Base-by-base conservation (phyloP, 2,888 invertebrate species). In the Strigamia crassipes region DNA sequence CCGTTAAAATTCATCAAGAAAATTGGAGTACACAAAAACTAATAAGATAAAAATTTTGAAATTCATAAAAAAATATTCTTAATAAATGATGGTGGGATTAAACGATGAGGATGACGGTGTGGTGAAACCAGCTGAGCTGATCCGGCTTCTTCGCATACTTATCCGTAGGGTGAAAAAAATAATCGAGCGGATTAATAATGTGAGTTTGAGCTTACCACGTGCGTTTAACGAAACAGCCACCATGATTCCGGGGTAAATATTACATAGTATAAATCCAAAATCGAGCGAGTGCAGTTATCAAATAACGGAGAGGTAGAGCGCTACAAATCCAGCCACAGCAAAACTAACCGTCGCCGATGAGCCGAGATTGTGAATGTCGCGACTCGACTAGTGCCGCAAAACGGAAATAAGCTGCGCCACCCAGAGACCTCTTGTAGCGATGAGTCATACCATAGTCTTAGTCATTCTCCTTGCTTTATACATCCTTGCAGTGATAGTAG, bases 231-330 rank as follows among this genome's bases (percentile, higher is more conserved):
- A 73, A 73, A 31, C 15, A n/a, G 73, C n/a, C 73, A 73, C 73
- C 73, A 73, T 73, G 31, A 31, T 73, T 73, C 8, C 73, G 5
- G 15, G 13, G 13, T 15, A 15, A 4, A n/a, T 73, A 73, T 73
- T 73, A 73, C 73, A 73, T 73, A 73, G 27, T 73, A 73, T 27
- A 73, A 73, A 31, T 31, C 73, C 73, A 31, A 31, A 73, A 27
- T 9, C 73, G 15, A 23, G 21, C 21, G 27, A 73, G 23, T 73
- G 12, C 31, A 12, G 73, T 73, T 23, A 31, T 27, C 15, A 31
- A 73, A 27, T 27, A 27, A 38, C 38, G 38, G 6, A 38, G 6
- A 9, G 31, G 15, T 15, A 73, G 1, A 31, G 31, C n/a, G 12
- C 27, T 73, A 73, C n/a, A 73, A 73, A 73, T 31, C 73, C 31